Evolutionary conservation across 2,888 invertebrate species (phyloP), one percentile per base, ranked within the genome.

Genomic region (Drymonia ruficornis): DNA sequence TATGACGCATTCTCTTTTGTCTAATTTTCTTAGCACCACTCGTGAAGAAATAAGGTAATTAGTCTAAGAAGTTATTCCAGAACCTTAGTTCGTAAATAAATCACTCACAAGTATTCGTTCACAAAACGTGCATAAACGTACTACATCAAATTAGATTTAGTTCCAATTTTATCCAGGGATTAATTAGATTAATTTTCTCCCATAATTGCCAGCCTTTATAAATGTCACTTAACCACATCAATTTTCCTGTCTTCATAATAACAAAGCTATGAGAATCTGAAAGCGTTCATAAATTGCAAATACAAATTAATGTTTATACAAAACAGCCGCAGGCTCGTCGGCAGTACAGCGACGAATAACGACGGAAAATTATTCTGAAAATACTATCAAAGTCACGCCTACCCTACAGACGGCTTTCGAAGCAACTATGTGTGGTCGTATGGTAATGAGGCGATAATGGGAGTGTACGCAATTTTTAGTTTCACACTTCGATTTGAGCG

Each of bases 351-450:
- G 34, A 59, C 53, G 52, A 53, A 60, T 65, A 60, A 70, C 61
- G 66, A 73, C 68, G 68, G 67, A 70, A 68, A 68, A 76, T 67
- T 63, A 65, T 74, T 66, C 56, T 63, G 63, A 72, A 76, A 76
- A 75, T 70, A 75, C 61, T 74, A 69, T 65, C 58, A 57, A 61
- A 56, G 72, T 55, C 63, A 70, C 76, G 76, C 76, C 74, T 61
- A 63, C 63, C 76, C 74, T 61, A 63, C 63, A 52, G 52, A 53
- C 51, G 50, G 50, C 52, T 50, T 51, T 38, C 49, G 9, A 49
- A 46, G 56, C 60, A 65, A 61, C 36, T 60, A 58, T 70, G 77
- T 77, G 72, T 76, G 78, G 76, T 69, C 73, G 65, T 71, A 72
- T 76, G 66, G 46, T 70, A 72, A 78, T 67, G 54, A 64, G 59